These are phyloP conservation scores for Exephanes ischioxanthus DNA, from an alignment of 2,888 invertebrate genomes.

Conservation along the genomic window DNA sequence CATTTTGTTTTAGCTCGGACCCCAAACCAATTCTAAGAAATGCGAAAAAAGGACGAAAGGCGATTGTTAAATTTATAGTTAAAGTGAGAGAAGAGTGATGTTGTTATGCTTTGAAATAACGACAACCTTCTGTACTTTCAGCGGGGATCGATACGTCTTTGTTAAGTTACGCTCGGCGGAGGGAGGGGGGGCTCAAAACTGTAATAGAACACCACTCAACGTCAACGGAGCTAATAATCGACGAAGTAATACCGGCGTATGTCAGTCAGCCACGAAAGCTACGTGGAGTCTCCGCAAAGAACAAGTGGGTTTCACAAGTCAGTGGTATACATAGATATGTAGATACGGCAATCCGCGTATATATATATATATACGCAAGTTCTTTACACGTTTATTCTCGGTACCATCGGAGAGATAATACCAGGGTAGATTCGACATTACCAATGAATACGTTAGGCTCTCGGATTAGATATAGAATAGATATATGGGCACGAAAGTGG, in stretches of 20 bases:
- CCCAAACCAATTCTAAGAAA: background rate
- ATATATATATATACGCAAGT: background rate
- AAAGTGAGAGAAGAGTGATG: slow-evolving; percentile 37
- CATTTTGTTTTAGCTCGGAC: background rate
- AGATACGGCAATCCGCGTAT: background rate
- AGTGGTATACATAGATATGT: background rate
- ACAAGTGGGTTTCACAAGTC: slow-evolving; percentile 2
- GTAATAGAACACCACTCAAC: slow-evolving; percentile 56
- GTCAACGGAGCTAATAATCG: slow-evolving; percentile 53
- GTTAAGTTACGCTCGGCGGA: slow-evolving; percentile 28
- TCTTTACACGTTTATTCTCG: background rate
- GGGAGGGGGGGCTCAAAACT: slow-evolving; percentile 8
- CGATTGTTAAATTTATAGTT: background rate
- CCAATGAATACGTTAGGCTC: slow-evolving; percentile 34
- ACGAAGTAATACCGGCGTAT: slow-evolving; percentile 55
- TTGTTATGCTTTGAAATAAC: slow-evolving; percentile 37
- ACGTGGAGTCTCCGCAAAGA: slow-evolving; percentile 4
- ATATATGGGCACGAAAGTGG: background rate
- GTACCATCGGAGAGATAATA: slow-evolving; percentile 21
- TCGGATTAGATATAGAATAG: background rate
- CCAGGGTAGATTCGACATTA: slow-evolving; percentile 35
- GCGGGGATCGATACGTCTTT: slow-evolving; percentile 52
- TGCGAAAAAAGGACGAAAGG: background rate
- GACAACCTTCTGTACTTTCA: slow-evolving; percentile 39
- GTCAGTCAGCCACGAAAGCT: slow-evolving; percentile 48